phyloP scores from a whole-genome alignment of 2,888 invertebrate genomes.

The Brenthis hecate region DNA sequence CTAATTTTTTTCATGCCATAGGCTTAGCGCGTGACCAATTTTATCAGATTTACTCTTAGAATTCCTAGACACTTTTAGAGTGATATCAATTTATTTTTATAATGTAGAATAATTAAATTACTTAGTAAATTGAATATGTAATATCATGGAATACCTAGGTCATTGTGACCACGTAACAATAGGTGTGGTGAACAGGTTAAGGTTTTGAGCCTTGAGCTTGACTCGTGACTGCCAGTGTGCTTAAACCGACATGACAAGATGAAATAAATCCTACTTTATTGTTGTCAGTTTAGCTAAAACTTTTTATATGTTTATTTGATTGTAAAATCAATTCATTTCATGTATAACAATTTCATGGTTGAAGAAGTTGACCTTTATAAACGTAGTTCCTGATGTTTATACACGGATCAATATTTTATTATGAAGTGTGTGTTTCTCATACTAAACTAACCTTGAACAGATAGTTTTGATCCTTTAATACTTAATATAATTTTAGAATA shows the following conservation, averaged over 20 bases:
- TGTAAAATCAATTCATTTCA: slow-evolving; percentile 15
- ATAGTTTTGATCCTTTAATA: no score
- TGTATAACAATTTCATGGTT: slow-evolving; percentile 29
- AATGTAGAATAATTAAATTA: background rate
- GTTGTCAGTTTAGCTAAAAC: slow-evolving; percentile 41
- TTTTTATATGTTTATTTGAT: slow-evolving; percentile 18
- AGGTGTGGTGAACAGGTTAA: slow-evolving; percentile 52
- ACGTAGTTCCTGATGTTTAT: slow-evolving; percentile 16
- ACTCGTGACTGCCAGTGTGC: slow-evolving; percentile 61
- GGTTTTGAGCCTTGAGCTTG: slow-evolving; percentile 71
- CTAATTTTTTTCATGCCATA: no score
- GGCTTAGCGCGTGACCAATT: no score
- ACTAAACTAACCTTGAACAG: no score
- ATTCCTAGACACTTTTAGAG: no score
- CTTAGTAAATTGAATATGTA: background rate
- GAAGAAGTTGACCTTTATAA: slow-evolving; percentile 28
- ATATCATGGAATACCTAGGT: slow-evolving; percentile 1
- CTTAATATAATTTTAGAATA: no score
- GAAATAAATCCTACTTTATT: slow-evolving; percentile 46
- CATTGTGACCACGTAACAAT: slow-evolving; percentile 11
- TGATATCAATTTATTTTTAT: no score
- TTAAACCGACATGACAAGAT: slow-evolving; percentile 50
- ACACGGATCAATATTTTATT: no score
- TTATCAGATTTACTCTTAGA: no score
- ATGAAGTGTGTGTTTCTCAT: no score